Percentiles rank a stretch among this genome's conserved stretches.
Evolutionary conservation across 2,113 vertebrate species (phyloP).

Genomic region (Aldabrachelys gigantea): DNA sequence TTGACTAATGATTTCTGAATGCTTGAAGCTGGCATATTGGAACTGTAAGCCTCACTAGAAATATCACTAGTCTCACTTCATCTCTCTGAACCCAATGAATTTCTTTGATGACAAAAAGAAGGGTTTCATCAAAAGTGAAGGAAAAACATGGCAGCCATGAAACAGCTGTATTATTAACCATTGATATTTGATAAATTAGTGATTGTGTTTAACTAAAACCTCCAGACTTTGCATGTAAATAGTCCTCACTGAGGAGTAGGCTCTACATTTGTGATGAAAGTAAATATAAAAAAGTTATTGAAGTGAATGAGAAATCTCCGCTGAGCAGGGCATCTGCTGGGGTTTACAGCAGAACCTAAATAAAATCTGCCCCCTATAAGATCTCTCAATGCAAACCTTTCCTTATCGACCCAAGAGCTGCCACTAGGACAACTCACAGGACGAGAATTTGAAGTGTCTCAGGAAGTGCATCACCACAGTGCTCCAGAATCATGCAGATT

Average conservation of each 20-base stretch:
- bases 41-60: background rate
- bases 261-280: fast-evolving
- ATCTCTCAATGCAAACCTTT: fast-evolving
- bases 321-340: background rate
- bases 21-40: background rate
- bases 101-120: background rate
- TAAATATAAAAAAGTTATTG: background rate
- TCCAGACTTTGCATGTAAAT: background rate
- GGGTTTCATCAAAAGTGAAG: background rate
- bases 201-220: background rate
- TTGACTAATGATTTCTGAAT: background rate
- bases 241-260: background rate
- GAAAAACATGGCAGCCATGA: background rate
- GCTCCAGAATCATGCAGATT: fast-evolving
- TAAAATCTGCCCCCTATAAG: background rate
- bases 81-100: background rate
- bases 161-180: background rate
- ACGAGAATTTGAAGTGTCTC: conserved; percentile 5
- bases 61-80: background rate
- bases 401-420: background rate
- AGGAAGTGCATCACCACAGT: background rate
- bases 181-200: fast-evolving
- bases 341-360: conserved; percentile 16
- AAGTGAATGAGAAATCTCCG: background rate
- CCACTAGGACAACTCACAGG: background rate